Percentiles rank a stretch among this genome's conserved stretches.
phyloP scores from a whole-genome alignment of 2,113 vertebrate genomes.

The Terrapene triunguis region DNA sequence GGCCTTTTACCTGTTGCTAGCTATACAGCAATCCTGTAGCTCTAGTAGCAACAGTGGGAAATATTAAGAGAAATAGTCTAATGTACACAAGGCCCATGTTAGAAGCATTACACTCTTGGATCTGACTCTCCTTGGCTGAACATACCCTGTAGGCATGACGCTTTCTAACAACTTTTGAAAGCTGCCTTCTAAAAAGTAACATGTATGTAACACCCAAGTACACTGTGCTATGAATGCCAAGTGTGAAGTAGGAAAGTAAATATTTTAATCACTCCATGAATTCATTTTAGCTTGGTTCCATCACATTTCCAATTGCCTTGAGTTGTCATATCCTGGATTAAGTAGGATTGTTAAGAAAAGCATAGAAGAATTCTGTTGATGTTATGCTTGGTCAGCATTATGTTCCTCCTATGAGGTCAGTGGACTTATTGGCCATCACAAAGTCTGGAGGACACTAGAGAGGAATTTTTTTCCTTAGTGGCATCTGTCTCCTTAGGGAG shows the following conservation, averaged over 20 bases:
- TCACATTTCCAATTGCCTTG: not conserved
- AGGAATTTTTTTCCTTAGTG: constrained; percentile 33
- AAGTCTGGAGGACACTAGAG: not conserved
- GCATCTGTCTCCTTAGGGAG: constrained; percentile 30
- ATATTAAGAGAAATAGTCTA: too few species aligned
- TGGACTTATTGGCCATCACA: not conserved
- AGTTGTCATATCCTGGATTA: not conserved
- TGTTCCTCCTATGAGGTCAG: constrained; percentile 30
- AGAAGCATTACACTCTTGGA: not conserved
- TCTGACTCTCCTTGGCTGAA: not conserved
- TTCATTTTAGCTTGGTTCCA: not conserved
- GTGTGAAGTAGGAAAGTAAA: not conserved
- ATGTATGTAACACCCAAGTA: too few species aligned
- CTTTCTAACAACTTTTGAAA: not conserved
- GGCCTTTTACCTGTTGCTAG: not conserved
- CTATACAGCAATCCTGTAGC: not conserved
- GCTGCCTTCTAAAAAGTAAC: not conserved
- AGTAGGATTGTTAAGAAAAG: not conserved
- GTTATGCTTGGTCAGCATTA: constrained; percentile 11
- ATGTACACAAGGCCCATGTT: not conserved
- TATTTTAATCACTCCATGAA: not conserved
- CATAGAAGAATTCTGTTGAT: not conserved
- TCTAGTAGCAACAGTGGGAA: not conserved
- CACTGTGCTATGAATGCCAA: not conserved
- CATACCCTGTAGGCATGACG: not conserved